Base-by-base conservation (phyloP, 2,888 invertebrate species). In the Amiota mariae region DNA sequence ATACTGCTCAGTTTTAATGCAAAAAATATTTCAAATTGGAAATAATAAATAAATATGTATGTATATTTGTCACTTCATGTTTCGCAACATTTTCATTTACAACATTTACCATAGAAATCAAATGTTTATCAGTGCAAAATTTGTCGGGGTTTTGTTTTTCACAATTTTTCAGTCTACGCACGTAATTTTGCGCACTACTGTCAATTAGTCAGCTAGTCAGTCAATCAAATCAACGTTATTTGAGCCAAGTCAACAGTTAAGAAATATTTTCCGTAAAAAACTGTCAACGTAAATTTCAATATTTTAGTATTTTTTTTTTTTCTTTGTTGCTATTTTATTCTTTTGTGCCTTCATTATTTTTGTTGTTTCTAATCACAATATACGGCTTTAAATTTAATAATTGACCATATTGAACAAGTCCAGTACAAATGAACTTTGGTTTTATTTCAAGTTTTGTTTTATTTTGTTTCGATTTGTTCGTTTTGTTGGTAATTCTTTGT, bases 191-290 rank as follows among this genome's bases (percentile, higher is more conserved):
- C 9, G n/a, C 59, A 24, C 59, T 59, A 10, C n/a, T 59, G 59
- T 59, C 59, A 59, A 18, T 59, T 20, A 59, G 59, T 57, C 57
- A n/a, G n/a, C n/a, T n/a, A 57, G 57, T 59, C 59, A 59, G 18
- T 59, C 15, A 18, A 24, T 59, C 59, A 59, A 20, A 20, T 18
- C 36, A 36, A 36, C 36, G 36, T 36, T 36, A 36, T 36, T 36
- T 36, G 36, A 36, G 18, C 20, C 15, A 59, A 59, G 59, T 13
- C 20, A 59, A 59, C 59, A 59, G 59, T 20, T 54, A 12, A 10
- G n/a, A n/a, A 54, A n/a, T 54, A n/a, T 54, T n/a, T 36, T 36
- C 36, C 36, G 36, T n/a, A 54, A 6, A 54, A 54, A 54, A 10
- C 12, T 54, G 54, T 54, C n/a, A n/a, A 54, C n/a, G 3, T 10